These are phyloP conservation scores for Galaxea fascicularis DNA, from an alignment of 92 coral and sea anemone species.

Conservation along the genomic window DNA sequence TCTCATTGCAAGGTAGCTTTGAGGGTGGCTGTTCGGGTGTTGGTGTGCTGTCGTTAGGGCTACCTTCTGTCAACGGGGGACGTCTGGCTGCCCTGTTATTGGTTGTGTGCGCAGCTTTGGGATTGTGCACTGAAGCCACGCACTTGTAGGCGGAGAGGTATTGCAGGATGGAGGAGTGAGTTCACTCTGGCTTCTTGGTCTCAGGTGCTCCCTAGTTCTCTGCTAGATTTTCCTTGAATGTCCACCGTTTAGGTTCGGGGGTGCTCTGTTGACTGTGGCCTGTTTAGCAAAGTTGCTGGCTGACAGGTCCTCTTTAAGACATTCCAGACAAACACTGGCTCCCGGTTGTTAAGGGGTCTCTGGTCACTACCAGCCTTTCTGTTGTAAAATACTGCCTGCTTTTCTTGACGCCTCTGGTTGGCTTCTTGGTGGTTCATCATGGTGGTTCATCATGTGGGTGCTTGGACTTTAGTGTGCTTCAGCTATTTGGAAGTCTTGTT, in stretches of 20 bases:
- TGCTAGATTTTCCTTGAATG: neutral
- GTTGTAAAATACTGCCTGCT: neutral
- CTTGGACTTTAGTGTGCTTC: slow-evolving; percentile 36
- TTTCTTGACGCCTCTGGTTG: slow-evolving; percentile 40
- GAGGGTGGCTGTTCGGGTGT: too few relatives aligned
- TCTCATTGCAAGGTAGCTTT: too few relatives aligned
- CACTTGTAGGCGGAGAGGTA: neutral
- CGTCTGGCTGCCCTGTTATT: neutral
- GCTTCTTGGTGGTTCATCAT: slow-evolving; percentile 64
- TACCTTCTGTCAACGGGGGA: neutral
- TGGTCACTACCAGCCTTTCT: neutral
- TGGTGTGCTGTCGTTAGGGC: neutral
- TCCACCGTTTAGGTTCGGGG: neutral
- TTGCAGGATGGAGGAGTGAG: neutral
- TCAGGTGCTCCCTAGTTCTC: neutral
- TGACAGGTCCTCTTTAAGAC: too few relatives aligned
- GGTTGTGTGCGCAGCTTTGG: neutral
- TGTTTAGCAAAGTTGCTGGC: neutral
- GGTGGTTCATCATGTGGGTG: slow-evolving; percentile 49
- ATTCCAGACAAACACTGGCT: too few relatives aligned
- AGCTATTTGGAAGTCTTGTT: slow-evolving; percentile 50
- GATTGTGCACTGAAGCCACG: neutral
- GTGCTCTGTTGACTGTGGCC: neutral
- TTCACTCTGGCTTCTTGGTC: neutral
- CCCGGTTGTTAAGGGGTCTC: too few relatives aligned